These are phyloP conservation scores for Polydesmus complanatus DNA, from an alignment of 2,888 invertebrate genomes.

Conservation along the genomic window DNA sequence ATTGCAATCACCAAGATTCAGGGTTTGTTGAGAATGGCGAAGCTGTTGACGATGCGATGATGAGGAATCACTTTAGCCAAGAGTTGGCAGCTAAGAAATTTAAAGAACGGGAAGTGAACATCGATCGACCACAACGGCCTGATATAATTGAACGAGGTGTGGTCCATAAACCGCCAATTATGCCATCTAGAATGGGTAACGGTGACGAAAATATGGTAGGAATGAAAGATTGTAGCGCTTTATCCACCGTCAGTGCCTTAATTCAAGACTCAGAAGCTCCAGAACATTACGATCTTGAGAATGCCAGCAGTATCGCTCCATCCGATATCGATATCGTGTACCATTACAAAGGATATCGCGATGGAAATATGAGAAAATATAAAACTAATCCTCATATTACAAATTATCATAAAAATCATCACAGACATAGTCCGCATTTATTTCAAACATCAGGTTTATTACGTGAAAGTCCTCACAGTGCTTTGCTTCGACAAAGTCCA, in stretches of 20 bases:
- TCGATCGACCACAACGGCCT: conserved; percentile 59
- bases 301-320: conserved; percentile 92
- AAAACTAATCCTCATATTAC: conserved; percentile 55
- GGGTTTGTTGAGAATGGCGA: conserved; percentile 24
- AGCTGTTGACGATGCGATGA: conserved; percentile 28
- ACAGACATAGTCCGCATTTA: conserved; percentile 56
- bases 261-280: conserved; percentile 51
- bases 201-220: conserved; percentile 34
- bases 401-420: conserved; percentile 39
- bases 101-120: conserved; percentile 62
- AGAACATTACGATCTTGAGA: conserved; percentile 91
- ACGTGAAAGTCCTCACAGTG: conserved; percentile 42
- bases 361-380: conserved; percentile 67
- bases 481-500: conserved; percentile 26
- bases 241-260: conserved; percentile 21
- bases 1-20: conserved; percentile 23
- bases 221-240: conserved; percentile 7
- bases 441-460: conserved; percentile 35
- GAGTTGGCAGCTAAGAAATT: conserved; percentile 78
- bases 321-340: conserved; percentile 94
- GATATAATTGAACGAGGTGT: conserved; percentile 87
- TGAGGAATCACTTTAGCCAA: conserved; percentile 59
- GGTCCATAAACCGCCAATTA: conserved; percentile 61
- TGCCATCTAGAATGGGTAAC: conserved; percentile 36
- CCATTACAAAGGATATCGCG: conserved; percentile 85